These are phyloP conservation scores for Polietes domitor DNA, from an alignment of 2,888 invertebrate genomes.

Conservation along the genomic window DNA sequence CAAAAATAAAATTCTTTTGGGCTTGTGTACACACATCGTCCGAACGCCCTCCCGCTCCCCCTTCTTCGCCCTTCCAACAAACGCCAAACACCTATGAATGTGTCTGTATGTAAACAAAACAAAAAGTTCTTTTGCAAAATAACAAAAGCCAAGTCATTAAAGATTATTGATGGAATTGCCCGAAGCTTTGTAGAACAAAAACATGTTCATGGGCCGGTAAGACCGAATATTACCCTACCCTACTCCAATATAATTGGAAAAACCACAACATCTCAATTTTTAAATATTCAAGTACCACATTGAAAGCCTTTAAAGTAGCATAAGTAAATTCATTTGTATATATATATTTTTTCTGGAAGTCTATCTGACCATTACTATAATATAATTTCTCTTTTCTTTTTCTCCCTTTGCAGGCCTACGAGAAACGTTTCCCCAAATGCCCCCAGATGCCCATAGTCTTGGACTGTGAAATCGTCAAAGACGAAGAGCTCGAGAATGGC, in stretches of 20 bases:
- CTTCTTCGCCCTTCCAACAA: neutral
- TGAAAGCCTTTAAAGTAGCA: too few species aligned
- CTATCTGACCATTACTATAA: too few species aligned
- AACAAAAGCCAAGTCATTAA: neutral
- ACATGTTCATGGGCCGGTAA: too few species aligned
- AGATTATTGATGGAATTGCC: neutral
- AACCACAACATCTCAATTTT: too few species aligned
- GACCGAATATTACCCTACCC: too few species aligned
- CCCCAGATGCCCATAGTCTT: slow-evolving; percentile 97
- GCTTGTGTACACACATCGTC: neutral
- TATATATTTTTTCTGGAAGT: too few species aligned
- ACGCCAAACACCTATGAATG: neutral
- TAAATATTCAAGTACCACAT: too few species aligned
- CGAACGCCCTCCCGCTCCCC: neutral
- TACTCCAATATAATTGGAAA: too few species aligned
- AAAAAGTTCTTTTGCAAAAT: neutral
- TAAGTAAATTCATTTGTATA: too few species aligned
- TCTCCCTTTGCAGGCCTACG: slow-evolving; percentile 88
- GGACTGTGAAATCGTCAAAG: slow-evolving; percentile 90
- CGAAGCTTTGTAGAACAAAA: neutral
- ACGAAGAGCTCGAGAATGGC: slow-evolving; percentile 89
- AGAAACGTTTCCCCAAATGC: slow-evolving; percentile 95
- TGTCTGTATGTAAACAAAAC: neutral
- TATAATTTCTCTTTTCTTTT: too few species aligned
- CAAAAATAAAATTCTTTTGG: neutral